Percentiles rank a stretch among this genome's conserved stretches.
These are phyloP conservation scores for Leptosomus discolor DNA, from an alignment of 2,113 vertebrate species.

Conservation along the genomic window DNA sequence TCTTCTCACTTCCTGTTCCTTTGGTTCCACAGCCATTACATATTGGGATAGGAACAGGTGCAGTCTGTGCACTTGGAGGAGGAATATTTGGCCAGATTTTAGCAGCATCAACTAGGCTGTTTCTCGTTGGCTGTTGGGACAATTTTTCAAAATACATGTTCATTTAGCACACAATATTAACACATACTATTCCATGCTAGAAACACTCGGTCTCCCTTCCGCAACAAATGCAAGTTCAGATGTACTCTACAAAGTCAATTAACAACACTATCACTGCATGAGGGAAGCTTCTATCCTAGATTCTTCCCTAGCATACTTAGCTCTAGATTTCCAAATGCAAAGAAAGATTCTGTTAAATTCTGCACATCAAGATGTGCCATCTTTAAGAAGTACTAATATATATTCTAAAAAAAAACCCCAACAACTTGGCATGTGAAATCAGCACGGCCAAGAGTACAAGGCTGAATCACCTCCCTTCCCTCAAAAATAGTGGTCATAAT, in stretches of 20 bases:
- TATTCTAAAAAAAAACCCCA: not conserved
- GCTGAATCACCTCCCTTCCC: not conserved
- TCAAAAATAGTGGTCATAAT: not conserved
- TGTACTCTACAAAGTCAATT: not conserved
- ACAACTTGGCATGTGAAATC: not conserved
- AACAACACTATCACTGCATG: not conserved
- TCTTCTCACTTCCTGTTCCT: constrained; percentile 79
- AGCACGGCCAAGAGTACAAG: not conserved
- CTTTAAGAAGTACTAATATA: not conserved
- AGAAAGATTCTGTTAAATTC: not conserved
- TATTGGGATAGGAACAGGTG: constrained; percentile 80
- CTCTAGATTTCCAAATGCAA: not conserved
- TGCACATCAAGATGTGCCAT: not conserved
- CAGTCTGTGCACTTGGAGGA: constrained; percentile 77
- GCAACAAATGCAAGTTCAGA: not conserved
- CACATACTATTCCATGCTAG: not conserved
- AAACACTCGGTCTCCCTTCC: not conserved
- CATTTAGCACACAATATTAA: not conserved
- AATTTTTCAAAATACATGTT: constrained; percentile 40
- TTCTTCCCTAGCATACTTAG: not conserved
- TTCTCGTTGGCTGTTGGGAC: constrained; percentile 80
- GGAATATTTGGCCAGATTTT: constrained; percentile 90
- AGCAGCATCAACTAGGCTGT: constrained; percentile 78
- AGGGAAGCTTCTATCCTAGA: not conserved
- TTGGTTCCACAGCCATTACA: constrained; percentile 93